Percentiles rank a stretch among this genome's conserved stretches.
Evolutionary conservation across 2,888 invertebrate genomes (phyloP).

Genomic region (Cetonia aurata): DNA sequence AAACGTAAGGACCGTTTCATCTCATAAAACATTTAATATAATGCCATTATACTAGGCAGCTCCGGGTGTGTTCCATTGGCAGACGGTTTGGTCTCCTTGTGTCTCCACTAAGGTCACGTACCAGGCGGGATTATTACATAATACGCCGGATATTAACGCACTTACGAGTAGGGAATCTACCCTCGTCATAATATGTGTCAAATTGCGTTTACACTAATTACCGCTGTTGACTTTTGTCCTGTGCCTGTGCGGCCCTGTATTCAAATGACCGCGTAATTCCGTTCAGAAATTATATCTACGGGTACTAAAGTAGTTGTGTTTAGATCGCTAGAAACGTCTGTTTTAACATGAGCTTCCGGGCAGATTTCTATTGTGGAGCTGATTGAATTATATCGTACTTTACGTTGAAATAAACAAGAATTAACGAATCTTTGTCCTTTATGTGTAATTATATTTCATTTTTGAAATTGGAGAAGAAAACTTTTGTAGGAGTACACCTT

Average conservation of each 20-base stretch:
- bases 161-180: slow-evolving; percentile 14
- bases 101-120: slow-evolving; percentile 15
- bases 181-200: slow-evolving; percentile 40
- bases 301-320: not conserved
- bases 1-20: slow-evolving; percentile 1
- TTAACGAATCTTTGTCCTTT: no score
- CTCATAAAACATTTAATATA: slow-evolving; percentile 31
- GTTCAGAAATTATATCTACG: not conserved
- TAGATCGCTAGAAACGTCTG: no score
- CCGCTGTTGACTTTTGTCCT: slow-evolving; percentile 24
- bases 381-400: no score
- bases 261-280: not conserved
- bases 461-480: no score
- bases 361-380: no score
- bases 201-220: slow-evolving; percentile 31
- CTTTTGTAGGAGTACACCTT: no score
- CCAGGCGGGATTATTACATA: slow-evolving; percentile 14
- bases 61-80: not conserved
- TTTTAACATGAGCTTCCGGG: no score
- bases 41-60: not conserved
- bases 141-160: slow-evolving; percentile 29
- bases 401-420: no score
- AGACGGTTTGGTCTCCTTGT: not conserved
- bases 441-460: no score
- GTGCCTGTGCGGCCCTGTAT: not conserved